Percentiles rank a stretch among this genome's conserved stretches.
Evolutionary conservation across 1,140 invertebrate species (phyloP).

Genomic region (Papilio dardanus): DNA sequence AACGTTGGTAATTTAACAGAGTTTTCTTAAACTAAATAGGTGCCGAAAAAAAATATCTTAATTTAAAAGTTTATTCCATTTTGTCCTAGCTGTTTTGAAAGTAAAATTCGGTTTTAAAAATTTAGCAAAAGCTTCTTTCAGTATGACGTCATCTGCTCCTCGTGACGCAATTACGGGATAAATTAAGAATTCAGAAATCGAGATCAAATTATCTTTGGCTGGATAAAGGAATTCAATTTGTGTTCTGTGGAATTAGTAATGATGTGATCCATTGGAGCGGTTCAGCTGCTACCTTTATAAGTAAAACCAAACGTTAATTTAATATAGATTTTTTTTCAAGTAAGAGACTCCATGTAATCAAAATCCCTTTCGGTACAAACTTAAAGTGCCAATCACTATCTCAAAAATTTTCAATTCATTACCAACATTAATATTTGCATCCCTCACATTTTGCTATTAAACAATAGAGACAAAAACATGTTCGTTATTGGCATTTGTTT

Average conservation of each 20-base stretch:
- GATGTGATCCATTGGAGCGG: conserved; percentile 12
- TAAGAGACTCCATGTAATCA: too few relatives aligned
- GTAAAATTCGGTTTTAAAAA: background rate
- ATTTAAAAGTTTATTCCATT: too few relatives aligned
- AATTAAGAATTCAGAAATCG: conserved; percentile 12
- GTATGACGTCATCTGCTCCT: background rate
- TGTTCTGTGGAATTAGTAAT: conserved; percentile 15
- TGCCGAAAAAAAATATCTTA: too few relatives aligned
- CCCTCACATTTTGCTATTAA: too few relatives aligned
- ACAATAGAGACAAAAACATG: too few relatives aligned
- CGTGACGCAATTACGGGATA: background rate
- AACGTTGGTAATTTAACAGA: background rate
- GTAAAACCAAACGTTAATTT: background rate
- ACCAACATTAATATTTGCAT: too few relatives aligned
- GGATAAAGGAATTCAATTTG: conserved; percentile 16
- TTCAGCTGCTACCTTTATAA: background rate
- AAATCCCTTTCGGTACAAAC: too few relatives aligned
- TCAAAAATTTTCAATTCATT: too few relatives aligned
- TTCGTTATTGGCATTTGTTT: too few relatives aligned
- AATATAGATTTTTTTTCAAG: too few relatives aligned
- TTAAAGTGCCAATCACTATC: too few relatives aligned
- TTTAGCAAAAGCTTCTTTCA: background rate
- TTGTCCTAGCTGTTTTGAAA: too few relatives aligned
- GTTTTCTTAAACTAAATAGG: background rate
- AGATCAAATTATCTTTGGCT: background rate